A percentile compares a stretch with the other conserved stretches of the same genome.
Conservation (phyloP, 1,140 invertebrate genomes). For the Chymomyza costata region DNA sequence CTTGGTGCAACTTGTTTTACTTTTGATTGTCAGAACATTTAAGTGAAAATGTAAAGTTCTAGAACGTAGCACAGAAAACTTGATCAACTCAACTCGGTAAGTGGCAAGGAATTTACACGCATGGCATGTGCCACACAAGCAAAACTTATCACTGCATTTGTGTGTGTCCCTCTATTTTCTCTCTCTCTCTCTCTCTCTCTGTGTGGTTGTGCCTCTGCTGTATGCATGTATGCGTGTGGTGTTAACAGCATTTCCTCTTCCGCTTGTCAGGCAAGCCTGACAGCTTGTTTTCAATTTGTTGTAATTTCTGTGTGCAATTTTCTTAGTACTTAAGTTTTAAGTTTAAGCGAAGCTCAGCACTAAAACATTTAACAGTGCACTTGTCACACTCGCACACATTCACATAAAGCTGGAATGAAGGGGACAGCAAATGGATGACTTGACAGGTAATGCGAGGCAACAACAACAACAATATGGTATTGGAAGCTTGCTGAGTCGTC, state of each 20-base stretch:
- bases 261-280: constrained; percentile 32
- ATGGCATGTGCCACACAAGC: too few relatives aligned
- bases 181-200: too few relatives aligned
- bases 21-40: constrained; percentile 63
- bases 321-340: too few relatives aligned
- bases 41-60: constrained; percentile 60
- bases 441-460: too few relatives aligned
- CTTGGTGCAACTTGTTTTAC: constrained; percentile 46
- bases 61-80: constrained; percentile 33
- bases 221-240: constrained; percentile 9
- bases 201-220: constrained; percentile 3
- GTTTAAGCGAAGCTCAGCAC: too few relatives aligned
- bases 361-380: too few relatives aligned
- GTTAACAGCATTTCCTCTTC: constrained; percentile 15
- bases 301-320: constrained; percentile 39
- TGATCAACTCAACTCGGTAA: constrained; percentile 46
- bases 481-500: too few relatives aligned
- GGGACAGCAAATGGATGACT: too few relatives aligned
- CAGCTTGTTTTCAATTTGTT: constrained; percentile 44
- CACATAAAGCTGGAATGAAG: too few relatives aligned
- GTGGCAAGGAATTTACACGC: constrained; percentile 51
- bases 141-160: constrained; percentile 24
- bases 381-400: too few relatives aligned
- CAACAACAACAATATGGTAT: too few relatives aligned
- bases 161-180: too few relatives aligned